Base-by-base conservation (phyloP, 2,797 vertebrate genomes). In the Anabas testudineus region DNA sequence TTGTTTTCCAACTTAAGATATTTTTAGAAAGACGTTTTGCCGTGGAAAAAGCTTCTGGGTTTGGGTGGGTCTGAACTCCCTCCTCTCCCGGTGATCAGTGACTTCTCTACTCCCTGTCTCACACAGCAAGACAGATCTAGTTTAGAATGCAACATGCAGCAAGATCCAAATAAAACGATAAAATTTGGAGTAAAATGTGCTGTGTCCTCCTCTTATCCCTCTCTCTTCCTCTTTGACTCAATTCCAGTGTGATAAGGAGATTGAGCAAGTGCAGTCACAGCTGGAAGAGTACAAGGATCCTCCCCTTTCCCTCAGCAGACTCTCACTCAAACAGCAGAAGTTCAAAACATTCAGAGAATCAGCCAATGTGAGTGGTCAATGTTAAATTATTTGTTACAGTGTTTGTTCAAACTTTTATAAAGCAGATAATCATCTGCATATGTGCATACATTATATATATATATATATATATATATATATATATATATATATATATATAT, bases 271-370 rank as follows among this genome's bases (percentile, higher is more conserved):
- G 54, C 92, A 93, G 82, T 83, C 90, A 0, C 92, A 94, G 87
- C 85, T 95, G 69, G 90, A 93, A 3, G 89, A 93, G 63, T 95
- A 92, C 78, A 94, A 84, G 73, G 92, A 93, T 43, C 93, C 93
- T 37, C 93, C 94, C 19, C 88, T 94, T 22, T 94, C 94, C 16
- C 93, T 95, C 72, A 94, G 94, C 87, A 86, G 91, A 43, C 90
- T 95, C 16, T 94, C 95, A 2, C 94, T 95, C 82, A 94, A 94
- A 51, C 95, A 96, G 80, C 93, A 95, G 75, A 92, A 89, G 53
- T 96, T 96, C 87, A 94, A 90, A 77, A 90, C 92, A 3, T 96
- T 96, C 81, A 94, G 89, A 54, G 88, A 94, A 70, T 85, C 91
- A 0, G 95, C 93, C 18, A 92, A 93, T 10, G 88, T 92, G 78